Percentiles rank a stretch among this genome's conserved stretches.
Conservation (phyloP, 2,797 vertebrate genomes). For the Tapera naevia region DNA sequence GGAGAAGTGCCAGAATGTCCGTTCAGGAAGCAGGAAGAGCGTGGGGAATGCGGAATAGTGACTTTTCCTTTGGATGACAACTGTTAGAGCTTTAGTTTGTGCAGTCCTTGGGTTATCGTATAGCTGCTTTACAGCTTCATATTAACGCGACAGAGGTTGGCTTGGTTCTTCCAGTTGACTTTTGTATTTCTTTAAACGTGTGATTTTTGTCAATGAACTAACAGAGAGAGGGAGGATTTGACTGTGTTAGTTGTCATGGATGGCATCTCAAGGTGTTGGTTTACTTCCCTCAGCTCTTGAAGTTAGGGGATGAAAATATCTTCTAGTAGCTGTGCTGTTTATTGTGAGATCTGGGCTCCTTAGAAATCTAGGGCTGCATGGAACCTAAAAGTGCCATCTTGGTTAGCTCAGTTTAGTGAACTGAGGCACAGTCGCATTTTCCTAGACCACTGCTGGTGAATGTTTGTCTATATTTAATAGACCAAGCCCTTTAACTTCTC, state of each 20-base stretch:
- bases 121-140: neutral
- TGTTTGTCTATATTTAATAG: neutral
- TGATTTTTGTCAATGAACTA: neutral
- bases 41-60: neutral
- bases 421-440: neutral
- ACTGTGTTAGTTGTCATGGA: neutral
- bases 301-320: neutral
- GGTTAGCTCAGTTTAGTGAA: neutral
- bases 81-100: neutral
- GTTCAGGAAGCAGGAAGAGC: neutral
- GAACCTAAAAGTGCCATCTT: neutral
- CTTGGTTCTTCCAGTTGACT: neutral
- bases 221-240: neutral
- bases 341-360: neutral
- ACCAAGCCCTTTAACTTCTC: neutral
- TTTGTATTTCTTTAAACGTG: neutral
- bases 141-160: neutral
- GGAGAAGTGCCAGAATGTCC: neutral
- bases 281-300: neutral
- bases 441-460: neutral
- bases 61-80: neutral
- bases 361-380: neutral
- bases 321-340: neutral
- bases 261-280: neutral
- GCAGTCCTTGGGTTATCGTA: neutral